Evolutionary conservation across 1,140 invertebrate genomes (phyloP).

Genomic region (Drosophila neocordata): DNA sequence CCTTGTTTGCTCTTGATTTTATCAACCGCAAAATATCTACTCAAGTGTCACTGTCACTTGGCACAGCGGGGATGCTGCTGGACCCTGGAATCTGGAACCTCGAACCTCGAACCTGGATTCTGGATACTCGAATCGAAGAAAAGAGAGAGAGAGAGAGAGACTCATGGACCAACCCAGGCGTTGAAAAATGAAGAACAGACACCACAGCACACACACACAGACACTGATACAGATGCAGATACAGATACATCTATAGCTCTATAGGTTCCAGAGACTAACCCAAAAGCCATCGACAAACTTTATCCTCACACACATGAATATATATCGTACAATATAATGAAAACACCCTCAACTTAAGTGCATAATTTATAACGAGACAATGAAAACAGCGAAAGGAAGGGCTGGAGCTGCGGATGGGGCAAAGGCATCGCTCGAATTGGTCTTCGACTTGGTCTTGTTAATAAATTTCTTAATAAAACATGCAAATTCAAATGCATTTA

Average conservation of each 20-base stretch:
- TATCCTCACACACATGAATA: constrained; percentile 36
- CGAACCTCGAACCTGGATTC: background rate
- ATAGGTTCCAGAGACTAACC: constrained; percentile 31
- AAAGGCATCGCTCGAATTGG: background rate
- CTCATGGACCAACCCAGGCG: constrained; percentile 59
- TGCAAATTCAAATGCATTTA: constrained; percentile 81
- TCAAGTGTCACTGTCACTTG: constrained; percentile 81
- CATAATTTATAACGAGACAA: constrained; percentile 79
- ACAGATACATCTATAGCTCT: no score
- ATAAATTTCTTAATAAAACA: constrained; percentile 82
- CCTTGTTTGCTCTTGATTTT: constrained; percentile 80
- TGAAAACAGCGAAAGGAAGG: constrained; percentile 53
- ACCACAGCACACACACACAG: constrained; percentile 42
- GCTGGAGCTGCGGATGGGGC: constrained; percentile 21
- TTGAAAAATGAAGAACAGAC: constrained; percentile 81
- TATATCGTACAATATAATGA: constrained; percentile 57
- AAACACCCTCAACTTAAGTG: constrained; percentile 81
- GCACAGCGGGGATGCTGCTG: constrained; percentile 65
- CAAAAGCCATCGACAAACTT: constrained; percentile 60
- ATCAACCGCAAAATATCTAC: constrained; percentile 81
- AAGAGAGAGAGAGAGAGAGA: constrained; percentile 1
- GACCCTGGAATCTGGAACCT: constrained; percentile 6
- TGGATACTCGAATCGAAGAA: constrained; percentile 53
- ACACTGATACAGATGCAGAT: constrained; percentile 12
- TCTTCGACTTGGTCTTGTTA: constrained; percentile 56